Evolutionary conservation across 2,113 vertebrate genomes (phyloP).

Genomic region (Sciurus niger): DNA sequence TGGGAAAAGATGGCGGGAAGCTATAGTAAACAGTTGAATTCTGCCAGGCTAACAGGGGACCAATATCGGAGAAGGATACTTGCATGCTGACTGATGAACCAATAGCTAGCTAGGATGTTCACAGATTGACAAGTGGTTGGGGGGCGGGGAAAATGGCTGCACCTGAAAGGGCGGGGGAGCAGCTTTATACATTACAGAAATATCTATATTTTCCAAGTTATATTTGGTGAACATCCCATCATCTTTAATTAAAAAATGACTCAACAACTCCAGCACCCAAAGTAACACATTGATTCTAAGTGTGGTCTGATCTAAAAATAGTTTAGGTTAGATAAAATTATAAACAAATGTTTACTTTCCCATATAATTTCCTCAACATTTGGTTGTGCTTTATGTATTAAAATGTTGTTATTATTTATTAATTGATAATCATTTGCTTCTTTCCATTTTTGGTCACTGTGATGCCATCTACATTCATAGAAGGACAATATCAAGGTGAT

Average conservation of each 20-base stretch:
- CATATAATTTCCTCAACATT: neutral
- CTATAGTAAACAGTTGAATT: too few species aligned
- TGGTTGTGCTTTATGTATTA: neutral
- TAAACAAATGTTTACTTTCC: neutral
- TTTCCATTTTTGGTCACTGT: neutral
- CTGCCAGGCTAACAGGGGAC: too few species aligned
- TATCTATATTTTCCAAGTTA: neutral
- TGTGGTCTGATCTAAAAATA: neutral
- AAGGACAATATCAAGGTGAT: conserved; percentile 31
- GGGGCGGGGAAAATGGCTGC: too few species aligned
- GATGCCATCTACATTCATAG: neutral
- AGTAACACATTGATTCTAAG: neutral
- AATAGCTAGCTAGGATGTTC: too few species aligned
- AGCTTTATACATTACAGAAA: neutral
- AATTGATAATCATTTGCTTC: neutral
- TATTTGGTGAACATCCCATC: neutral
- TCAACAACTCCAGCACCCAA: neutral
- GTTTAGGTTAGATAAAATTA: neutral
- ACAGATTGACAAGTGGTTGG: too few species aligned
- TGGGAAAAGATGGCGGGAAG: too few species aligned
- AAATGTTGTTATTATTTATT: neutral
- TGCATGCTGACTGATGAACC: too few species aligned
- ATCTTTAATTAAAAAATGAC: neutral
- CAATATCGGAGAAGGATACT: too few species aligned
- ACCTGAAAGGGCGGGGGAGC: too few species aligned